phyloP scores from a whole-genome alignment of 2,888 invertebrate species.

The Latrodectus elegans region DNA sequence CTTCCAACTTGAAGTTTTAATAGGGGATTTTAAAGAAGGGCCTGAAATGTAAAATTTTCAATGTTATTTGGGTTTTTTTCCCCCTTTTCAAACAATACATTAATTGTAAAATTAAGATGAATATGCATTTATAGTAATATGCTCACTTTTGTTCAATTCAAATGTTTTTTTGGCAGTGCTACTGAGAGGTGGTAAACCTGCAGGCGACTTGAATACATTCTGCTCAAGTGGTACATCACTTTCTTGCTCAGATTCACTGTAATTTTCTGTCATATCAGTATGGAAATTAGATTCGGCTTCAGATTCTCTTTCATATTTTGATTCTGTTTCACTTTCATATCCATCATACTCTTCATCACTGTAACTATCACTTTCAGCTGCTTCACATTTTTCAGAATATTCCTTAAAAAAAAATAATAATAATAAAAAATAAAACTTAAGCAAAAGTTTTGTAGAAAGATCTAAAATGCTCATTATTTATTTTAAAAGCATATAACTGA shows the following conservation, averaged over 20 bases:
- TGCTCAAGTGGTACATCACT: background rate
- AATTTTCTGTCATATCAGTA: conserved; percentile 7
- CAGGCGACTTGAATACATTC: background rate
- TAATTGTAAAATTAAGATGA: background rate
- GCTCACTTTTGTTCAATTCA: background rate
- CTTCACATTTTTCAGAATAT: background rate
- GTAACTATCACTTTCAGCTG: background rate
- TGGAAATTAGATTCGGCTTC: conserved; percentile 11
- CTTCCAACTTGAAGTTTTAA: background rate
- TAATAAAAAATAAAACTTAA: too few relatives aligned
- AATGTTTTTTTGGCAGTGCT: background rate
- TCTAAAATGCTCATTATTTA: too few relatives aligned
- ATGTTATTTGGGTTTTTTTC: too few relatives aligned
- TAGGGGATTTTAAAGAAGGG: too few relatives aligned
- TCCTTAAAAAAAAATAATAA: background rate
- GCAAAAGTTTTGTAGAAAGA: too few relatives aligned
- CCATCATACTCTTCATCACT: background rate
- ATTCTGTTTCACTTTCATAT: conserved; percentile 1
- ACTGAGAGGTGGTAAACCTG: background rate
- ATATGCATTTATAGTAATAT: background rate
- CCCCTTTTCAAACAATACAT: background rate
- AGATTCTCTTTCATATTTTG: conserved; percentile 14
- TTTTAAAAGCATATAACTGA: too few relatives aligned
- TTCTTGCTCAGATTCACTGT: conserved; percentile 2
- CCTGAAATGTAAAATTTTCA: too few relatives aligned